Base-by-base conservation (phyloP, 2,888 invertebrate genomes). In the Pterostichus niger region DNA sequence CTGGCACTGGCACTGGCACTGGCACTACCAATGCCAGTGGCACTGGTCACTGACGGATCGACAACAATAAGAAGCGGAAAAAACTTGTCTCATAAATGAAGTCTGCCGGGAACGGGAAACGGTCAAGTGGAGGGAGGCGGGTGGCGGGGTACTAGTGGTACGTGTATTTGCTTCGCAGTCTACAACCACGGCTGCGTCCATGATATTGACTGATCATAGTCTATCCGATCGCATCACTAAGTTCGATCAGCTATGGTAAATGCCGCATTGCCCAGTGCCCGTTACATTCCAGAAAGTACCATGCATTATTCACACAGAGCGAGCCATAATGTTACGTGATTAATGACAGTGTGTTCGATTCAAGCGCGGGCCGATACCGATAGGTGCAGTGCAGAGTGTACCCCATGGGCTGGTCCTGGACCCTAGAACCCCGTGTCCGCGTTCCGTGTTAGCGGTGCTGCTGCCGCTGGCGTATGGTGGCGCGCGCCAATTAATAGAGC, bases 11-110 rank as follows among this genome's bases (percentile, higher is more conserved):
- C n/a, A n/a, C n/a, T n/a, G n/a, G n/a, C 54, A n/a, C 15, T 31
- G 33, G 13, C 64, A 64, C 31, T 64, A 24, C 9, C 9, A 31
- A 2, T 61, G 61, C 40, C 40, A 40, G 7, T 40, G 40, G 6
- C 52, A 75, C 52, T 75, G 24, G 79, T 79, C 79, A 68, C 49
- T 79, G 64, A 79, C 64, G 64, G 49, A 64, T 64, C 68, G 79
- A 79, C 79, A 79, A 79, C 79, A 79, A 68, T 64, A 79, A 64
- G 79, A 64, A 78, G 33, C 46, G 68, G 79, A 79, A 79, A 79
- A 79, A 79, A 79, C 49, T 79, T 64, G 79, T 44, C 79, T 79
- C 68, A 79, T 79, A 79, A 79, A 79, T 79, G 79, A 79, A 79
- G 68, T 79, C 64, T 64, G 79, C 68, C 79, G 64, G 49, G 64